phyloP scores from a whole-genome alignment of 2,888 invertebrate species.

The Auanema sp. region DNA sequence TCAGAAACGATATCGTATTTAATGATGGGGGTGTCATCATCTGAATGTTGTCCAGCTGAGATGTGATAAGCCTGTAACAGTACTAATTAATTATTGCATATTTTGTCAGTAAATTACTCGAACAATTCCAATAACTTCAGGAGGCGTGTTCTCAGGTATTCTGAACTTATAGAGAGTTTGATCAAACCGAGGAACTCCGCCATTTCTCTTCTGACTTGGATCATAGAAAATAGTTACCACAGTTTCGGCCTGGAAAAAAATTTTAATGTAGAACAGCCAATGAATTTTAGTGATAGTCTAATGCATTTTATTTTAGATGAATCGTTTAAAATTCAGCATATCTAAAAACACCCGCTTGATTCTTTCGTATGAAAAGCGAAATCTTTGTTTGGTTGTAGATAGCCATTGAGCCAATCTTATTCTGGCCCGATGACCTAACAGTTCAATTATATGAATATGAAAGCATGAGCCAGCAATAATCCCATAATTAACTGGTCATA shows the following conservation, averaged over 20 bases:
- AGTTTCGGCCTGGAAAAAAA: constrained; percentile 27
- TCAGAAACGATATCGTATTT: constrained; percentile 30
- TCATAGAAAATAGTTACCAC: constrained; percentile 38
- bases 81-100: neutral
- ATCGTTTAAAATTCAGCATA: no score
- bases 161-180: constrained; percentile 32
- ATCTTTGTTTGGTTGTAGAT: no score
- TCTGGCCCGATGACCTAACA: no score
- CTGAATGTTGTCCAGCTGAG: constrained; percentile 29
- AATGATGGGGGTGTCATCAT: constrained; percentile 14
- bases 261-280: constrained; percentile 1
- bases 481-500: no score
- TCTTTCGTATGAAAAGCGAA: no score
- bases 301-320: no score
- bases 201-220: constrained; percentile 24
- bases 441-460: no score
- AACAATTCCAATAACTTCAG: constrained; percentile 40
- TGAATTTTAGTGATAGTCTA: neutral
- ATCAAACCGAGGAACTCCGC: constrained; percentile 34
- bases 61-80: constrained; percentile 35
- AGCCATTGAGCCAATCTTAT: no score
- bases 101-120: constrained; percentile 19
- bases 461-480: no score
- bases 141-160: constrained; percentile 30
- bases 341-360: no score